phyloP scores from a whole-genome alignment of 2,113 vertebrate genomes.

The Porphyrio hochstetteri region DNA sequence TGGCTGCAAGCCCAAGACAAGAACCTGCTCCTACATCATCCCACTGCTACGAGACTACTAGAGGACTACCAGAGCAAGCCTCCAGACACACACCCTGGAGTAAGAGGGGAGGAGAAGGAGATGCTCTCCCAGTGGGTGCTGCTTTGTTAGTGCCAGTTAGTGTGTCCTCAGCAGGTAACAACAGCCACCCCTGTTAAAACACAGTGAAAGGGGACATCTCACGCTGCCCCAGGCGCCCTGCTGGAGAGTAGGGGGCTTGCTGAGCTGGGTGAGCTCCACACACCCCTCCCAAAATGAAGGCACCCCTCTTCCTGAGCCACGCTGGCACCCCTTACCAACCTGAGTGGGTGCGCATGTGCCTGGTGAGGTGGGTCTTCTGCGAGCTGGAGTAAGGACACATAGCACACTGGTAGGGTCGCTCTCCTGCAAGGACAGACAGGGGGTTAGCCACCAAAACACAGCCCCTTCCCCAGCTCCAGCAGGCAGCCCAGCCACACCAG shows the following conservation, averaged over 20 bases:
- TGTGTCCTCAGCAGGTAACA: not conserved
- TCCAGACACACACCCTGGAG: not conserved
- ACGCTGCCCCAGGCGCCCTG: not conserved
- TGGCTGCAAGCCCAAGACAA: not conserved
- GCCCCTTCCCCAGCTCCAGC: not conserved
- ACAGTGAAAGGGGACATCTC: not conserved
- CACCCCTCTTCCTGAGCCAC: not conserved
- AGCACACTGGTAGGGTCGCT: slow-evolving; percentile 92
- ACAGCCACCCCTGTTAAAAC: not conserved
- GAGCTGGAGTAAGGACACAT: slow-evolving; percentile 98
- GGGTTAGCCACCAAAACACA: not conserved
- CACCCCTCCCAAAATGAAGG: not conserved
- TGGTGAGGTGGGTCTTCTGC: slow-evolving; percentile 97
- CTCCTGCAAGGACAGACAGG: slow-evolving; percentile 80
- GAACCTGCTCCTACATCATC: not conserved
- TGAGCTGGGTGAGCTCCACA: not conserved
- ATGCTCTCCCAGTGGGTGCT: not conserved
- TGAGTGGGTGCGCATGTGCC: slow-evolving; percentile 98
- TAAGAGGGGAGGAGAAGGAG: not conserved
- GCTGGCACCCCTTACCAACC: slow-evolving; percentile 77
- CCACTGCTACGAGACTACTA: not conserved
- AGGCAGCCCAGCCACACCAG: too few species aligned
- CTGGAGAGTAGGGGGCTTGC: not conserved
- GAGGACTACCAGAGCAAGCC: not conserved
- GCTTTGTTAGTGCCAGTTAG: not conserved